These are phyloP conservation scores for Odontocerum albicorne DNA, from an alignment of 2,888 invertebrate species.

Conservation along the genomic window DNA sequence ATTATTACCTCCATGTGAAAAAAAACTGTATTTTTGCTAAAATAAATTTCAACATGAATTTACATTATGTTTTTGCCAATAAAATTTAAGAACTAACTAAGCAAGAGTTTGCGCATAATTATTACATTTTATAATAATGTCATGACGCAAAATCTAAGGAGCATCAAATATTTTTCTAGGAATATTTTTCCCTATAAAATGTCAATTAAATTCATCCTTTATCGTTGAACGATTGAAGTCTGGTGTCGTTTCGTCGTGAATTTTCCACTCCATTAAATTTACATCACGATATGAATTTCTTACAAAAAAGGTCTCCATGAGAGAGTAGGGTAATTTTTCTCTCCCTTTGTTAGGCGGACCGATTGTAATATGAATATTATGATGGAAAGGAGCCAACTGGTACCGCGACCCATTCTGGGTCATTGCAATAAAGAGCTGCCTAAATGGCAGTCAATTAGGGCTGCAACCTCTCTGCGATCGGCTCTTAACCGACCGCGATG, in stretches of 20 bases:
- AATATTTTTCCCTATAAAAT: neutral
- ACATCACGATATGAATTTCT: slow-evolving; percentile 25
- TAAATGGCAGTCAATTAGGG: slow-evolving; percentile 4
- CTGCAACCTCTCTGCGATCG: too few relatives aligned
- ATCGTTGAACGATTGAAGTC: neutral
- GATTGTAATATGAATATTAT: slow-evolving; percentile 17
- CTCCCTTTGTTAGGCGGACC: slow-evolving; percentile 6
- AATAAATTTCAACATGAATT: too few relatives aligned
- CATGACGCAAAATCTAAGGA: too few relatives aligned
- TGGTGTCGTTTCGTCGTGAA: slow-evolving; percentile 21
- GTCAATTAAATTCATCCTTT: slow-evolving; percentile 10
- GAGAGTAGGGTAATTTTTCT: slow-evolving; percentile 8
- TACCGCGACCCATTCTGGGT: neutral
- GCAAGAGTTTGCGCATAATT: too few relatives aligned
- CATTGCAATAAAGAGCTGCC: slow-evolving; percentile 4
- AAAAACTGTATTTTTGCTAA: too few relatives aligned
- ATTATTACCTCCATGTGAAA: too few relatives aligned
- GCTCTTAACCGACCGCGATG: too few relatives aligned
- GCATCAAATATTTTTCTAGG: too few relatives aligned
- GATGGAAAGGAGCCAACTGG: neutral
- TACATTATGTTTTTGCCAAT: too few relatives aligned
- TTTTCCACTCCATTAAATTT: slow-evolving; percentile 23
- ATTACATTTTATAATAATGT: too few relatives aligned
- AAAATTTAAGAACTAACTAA: too few relatives aligned
- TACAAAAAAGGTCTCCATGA: slow-evolving; percentile 9